Conservation (phyloP, 2,888 invertebrate species). For the Carterocephalus palaemon region DNA sequence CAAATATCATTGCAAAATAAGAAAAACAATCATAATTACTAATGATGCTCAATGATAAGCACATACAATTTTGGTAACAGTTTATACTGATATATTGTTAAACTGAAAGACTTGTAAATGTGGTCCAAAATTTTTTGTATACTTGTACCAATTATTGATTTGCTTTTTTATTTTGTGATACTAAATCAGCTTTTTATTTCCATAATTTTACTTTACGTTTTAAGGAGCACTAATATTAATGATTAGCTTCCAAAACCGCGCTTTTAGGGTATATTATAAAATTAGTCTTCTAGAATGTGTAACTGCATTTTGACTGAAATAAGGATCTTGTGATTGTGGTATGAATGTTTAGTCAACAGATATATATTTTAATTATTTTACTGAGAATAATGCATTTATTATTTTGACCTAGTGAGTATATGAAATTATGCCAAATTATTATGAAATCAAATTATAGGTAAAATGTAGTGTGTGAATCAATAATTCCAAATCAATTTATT, state of each 20-base stretch:
- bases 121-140: slow-evolving; percentile 67
- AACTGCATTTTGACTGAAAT: slow-evolving; percentile 70
- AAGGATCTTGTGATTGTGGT: slow-evolving; percentile 69
- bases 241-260: slow-evolving; percentile 69
- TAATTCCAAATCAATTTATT: slow-evolving; percentile 39
- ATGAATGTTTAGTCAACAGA: slow-evolving; percentile 64
- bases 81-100: slow-evolving; percentile 29
- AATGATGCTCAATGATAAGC: slow-evolving; percentile 21
- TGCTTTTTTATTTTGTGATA: slow-evolving; percentile 37
- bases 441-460: slow-evolving; percentile 57
- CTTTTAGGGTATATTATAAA: slow-evolving; percentile 49
- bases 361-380: slow-evolving; percentile 60
- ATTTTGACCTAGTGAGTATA: slow-evolving; percentile 60
- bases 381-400: slow-evolving; percentile 68
- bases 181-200: slow-evolving; percentile 57
- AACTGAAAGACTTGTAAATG: slow-evolving; percentile 64
- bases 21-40: too few species aligned
- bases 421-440: slow-evolving; percentile 71
- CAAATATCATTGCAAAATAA: not conserved
- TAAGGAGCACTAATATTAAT: slow-evolving; percentile 63
- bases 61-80: slow-evolving; percentile 13
- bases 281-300: slow-evolving; percentile 57
- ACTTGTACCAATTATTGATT: slow-evolving; percentile 39
- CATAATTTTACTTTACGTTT: slow-evolving; percentile 45
- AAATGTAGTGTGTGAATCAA: slow-evolving; percentile 41